Base-by-base conservation (phyloP, 2,888 invertebrate species). In the Athalia cordata region DNA sequence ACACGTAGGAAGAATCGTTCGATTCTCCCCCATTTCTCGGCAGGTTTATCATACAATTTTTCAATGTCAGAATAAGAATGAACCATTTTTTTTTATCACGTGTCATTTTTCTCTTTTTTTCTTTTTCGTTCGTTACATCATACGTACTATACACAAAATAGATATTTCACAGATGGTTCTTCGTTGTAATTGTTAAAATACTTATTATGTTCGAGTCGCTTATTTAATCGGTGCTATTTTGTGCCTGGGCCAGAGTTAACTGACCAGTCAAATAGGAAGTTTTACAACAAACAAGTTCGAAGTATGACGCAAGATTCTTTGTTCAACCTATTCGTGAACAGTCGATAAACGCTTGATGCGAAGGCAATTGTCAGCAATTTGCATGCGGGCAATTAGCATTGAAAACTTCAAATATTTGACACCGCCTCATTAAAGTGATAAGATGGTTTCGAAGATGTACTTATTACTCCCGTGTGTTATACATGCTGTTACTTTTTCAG, bases 261-360 rank as follows among this genome's bases (percentile, higher is more conserved):
- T 59, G 72, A 72, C 72, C 72, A 72, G 72, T 15, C 47, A 72
- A 47, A 47, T 45, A 45, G 64, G 13, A n/a, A 13, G 50, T 52
- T 59, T 72, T 59, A 72, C 72, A 72, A 72, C 43, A 72, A 72
- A 72, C 72, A 72, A 72, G 59, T 72, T 66, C 55, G 9, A 59
- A 59, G 59, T 47, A 49, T 81, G 78, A 80, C 81, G 81, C 77
- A 81, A 81, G 65, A 15, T 79, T 80, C 80, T 81, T 80, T 81
- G 79, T 81, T 77, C 78, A 80, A 80, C 80, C 75, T 77, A 81
- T 81, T 81, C 68, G 78, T 81, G 78, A 78, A 75, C 66, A 65
- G 65, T 75, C 78, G 79, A 80, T 81, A 81, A 81, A 79, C 67
- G 77, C 65, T 79, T 79, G 79, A 81, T 78, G 78, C 64, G 77